Conservation (phyloP, 1,140 invertebrate genomes). For the Drosophila persimilis region DNA sequence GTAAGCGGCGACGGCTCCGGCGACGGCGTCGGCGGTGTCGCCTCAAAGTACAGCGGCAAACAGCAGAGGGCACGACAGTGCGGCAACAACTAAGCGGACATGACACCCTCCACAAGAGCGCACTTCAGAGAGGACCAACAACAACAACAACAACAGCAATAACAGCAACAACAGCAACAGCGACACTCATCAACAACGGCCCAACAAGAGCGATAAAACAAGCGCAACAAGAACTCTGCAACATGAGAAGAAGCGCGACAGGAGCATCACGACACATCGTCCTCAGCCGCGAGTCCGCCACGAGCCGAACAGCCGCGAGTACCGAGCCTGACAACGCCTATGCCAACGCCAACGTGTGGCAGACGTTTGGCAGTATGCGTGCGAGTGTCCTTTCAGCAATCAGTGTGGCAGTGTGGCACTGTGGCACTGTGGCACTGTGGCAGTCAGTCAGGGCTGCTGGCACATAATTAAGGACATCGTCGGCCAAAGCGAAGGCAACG, state of each 20-base stretch:
- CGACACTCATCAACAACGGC: conserved; percentile 74
- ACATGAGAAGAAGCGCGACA: conserved; percentile 47
- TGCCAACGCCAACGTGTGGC: conserved; percentile 24
- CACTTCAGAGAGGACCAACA: conserved; percentile 69
- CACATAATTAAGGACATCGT: conserved; percentile 77
- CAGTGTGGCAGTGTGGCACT: conserved; percentile 67
- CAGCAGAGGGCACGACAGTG: conserved; percentile 27
- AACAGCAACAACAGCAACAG: conserved; percentile 31
- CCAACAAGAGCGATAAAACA: conserved; percentile 77
- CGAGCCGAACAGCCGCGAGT: conserved; percentile 52
- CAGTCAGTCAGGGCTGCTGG: conserved; percentile 76
- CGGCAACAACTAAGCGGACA: conserved; percentile 70
- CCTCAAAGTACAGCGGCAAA: conserved; percentile 67
- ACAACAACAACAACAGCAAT: conserved; percentile 21
- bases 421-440: conserved; percentile 66
- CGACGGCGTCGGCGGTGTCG: conserved; percentile 49
- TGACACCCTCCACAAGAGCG: conserved; percentile 73
- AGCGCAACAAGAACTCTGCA: conserved; percentile 78
- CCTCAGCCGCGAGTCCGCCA: conserved; percentile 34
- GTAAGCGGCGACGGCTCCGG: conserved; percentile 16
- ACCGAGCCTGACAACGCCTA: conserved; percentile 56
- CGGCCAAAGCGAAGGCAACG: conserved; percentile 54
- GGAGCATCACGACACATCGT: conserved; percentile 71
- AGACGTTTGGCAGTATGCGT: conserved; percentile 17
- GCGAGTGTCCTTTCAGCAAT: conserved; percentile 64